These are phyloP conservation scores for Rhinatrema bivittatum DNA, from an alignment of 2,797 vertebrate genomes.

Conservation along the genomic window DNA sequence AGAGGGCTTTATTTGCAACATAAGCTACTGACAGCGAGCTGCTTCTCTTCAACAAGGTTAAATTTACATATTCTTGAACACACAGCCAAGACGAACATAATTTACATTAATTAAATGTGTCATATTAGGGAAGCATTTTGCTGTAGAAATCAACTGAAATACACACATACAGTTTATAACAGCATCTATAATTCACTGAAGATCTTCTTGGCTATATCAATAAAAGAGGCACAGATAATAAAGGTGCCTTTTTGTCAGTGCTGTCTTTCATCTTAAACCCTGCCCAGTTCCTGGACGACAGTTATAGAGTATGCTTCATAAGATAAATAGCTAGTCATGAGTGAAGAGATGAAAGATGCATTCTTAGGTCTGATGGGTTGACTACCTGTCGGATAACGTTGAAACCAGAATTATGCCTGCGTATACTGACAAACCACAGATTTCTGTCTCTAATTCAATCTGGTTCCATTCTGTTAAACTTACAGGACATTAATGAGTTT, in stretches of 20 bases:
- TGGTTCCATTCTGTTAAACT: conserved; percentile 29
- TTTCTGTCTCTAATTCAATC: conserved; percentile 43
- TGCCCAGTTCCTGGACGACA: conserved; percentile 11
- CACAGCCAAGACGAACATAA: conserved; percentile 6
- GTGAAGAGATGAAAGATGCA: conserved; percentile 36
- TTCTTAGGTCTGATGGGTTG: conserved; percentile 32
- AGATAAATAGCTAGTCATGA: conserved; percentile 35
- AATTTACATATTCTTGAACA: conserved; percentile 17
- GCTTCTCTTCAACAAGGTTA: conserved; percentile 7
- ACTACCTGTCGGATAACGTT: conserved; percentile 43
- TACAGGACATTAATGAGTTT: conserved; percentile 45
- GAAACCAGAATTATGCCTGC: conserved; percentile 30
- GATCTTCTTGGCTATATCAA: background rate
- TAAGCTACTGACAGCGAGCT: conserved; percentile 12
- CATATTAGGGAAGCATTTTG: conserved; percentile 5
- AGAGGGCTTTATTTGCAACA: conserved; percentile 3
- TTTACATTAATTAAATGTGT: conserved; percentile 16
- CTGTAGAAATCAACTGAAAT: conserved; percentile 8
- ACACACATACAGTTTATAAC: background rate
- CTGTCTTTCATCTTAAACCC: conserved; percentile 10
- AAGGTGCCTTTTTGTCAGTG: background rate
- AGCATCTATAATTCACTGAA: background rate
- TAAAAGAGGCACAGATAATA: background rate
- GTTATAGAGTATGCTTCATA: conserved; percentile 22
- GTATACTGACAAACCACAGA: conserved; percentile 48